A percentile compares a stretch with the other conserved stretches of the same genome.
Evolutionary conservation across 2,113 vertebrate species (phyloP).

Genomic region (Scolopax mira): DNA sequence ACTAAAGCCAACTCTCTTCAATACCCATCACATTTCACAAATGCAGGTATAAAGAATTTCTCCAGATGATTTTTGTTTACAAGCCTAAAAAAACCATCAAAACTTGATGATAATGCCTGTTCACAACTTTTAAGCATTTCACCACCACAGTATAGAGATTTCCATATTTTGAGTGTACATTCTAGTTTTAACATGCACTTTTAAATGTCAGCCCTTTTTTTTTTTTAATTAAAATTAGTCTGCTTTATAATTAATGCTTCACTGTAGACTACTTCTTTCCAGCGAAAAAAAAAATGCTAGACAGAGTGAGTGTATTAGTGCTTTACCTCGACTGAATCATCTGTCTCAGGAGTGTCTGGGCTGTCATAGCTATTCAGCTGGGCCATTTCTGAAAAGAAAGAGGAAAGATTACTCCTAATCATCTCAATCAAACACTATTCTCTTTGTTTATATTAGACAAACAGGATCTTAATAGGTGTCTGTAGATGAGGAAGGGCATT

Average conservation of each 20-base stretch:
- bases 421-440: conserved; percentile 57
- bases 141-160: not conserved
- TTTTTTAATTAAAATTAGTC: conserved; percentile 27
- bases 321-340: conserved; percentile 89
- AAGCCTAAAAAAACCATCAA: not conserved
- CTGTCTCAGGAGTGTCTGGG: conserved; percentile 92
- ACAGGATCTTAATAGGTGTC: conserved; percentile 17
- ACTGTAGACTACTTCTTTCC: conserved; percentile 28
- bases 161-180: not conserved
- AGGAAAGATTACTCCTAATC: conserved; percentile 52
- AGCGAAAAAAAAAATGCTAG: conserved; percentile 1
- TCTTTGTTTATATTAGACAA: conserved; percentile 53
- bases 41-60: not conserved
- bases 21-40: not conserved
- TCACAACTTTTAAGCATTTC: not conserved
- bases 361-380: conserved; percentile 96
- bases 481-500: not conserved
- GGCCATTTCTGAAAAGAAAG: conserved; percentile 88
- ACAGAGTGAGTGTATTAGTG: conserved; percentile 39
- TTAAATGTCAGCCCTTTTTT: conserved; percentile 9
- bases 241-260: conserved; percentile 46
- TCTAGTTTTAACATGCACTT: not conserved
- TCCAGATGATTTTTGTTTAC: not conserved
- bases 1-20: not conserved
- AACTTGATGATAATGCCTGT: not conserved